A percentile compares a stretch with the other conserved stretches of the same genome.
phyloP scores from a whole-genome alignment of 1,140 invertebrate species.

The Cotesia typhae region DNA sequence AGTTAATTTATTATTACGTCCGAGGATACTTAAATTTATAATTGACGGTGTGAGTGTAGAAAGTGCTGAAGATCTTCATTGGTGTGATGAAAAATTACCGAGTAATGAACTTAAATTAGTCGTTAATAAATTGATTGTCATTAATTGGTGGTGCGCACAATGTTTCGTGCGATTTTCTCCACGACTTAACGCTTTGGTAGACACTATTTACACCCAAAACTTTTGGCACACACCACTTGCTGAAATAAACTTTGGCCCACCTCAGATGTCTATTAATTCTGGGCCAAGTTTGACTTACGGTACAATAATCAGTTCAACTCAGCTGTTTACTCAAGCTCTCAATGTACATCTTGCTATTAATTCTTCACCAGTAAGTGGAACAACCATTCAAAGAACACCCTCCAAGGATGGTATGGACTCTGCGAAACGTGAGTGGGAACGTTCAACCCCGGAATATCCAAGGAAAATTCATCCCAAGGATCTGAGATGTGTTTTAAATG shows the following conservation, averaged over 20 bases:
- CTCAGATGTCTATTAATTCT: conserved; percentile 62
- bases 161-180: conserved; percentile 62
- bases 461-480: conserved; percentile 56
- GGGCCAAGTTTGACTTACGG: conserved; percentile 61
- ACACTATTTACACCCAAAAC: conserved; percentile 61
- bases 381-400: conserved; percentile 27
- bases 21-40: conserved; percentile 63
- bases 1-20: conserved; percentile 59
- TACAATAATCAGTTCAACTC: conserved; percentile 62
- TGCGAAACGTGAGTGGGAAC: conserved; percentile 60
- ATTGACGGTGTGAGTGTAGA: conserved; percentile 64
- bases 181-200: conserved; percentile 56
- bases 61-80: conserved; percentile 61
- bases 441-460: conserved; percentile 55
- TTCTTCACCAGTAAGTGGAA: conserved; percentile 29
- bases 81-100: conserved; percentile 58
- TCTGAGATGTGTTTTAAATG: conserved; percentile 54
- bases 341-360: conserved; percentile 45
- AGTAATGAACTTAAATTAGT: conserved; percentile 58
- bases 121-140: conserved; percentile 62
- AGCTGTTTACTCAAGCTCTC: conserved; percentile 62
- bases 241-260: conserved; percentile 63
- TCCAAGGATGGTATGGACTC: conserved; percentile 54
- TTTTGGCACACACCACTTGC: conserved; percentile 64
- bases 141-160: conserved; percentile 61